Percentiles rank a stretch among this genome's conserved stretches.
phyloP scores from a whole-genome alignment of 2,888 invertebrate genomes.

The Mythimna lalbum region DNA sequence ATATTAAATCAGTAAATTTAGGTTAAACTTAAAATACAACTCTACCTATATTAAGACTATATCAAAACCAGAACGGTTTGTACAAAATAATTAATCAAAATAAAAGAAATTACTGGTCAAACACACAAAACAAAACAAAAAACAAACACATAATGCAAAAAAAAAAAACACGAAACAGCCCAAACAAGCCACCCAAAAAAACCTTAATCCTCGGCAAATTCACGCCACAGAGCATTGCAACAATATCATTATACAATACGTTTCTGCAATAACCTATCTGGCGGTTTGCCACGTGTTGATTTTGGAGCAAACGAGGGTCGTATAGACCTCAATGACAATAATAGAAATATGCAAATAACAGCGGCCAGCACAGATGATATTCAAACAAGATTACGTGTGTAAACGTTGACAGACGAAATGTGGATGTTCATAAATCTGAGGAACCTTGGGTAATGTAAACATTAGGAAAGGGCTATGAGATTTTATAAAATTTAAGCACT shows the following conservation, averaged over 20 bases:
- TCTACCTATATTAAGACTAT: too few relatives aligned
- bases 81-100: background rate
- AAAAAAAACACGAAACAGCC: constrained; percentile 21
- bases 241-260: constrained; percentile 73
- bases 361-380: constrained; percentile 77
- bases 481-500: constrained; percentile 63
- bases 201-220: constrained; percentile 61
- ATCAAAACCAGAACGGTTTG: background rate
- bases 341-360: constrained; percentile 87
- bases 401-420: constrained; percentile 78
- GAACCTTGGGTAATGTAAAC: constrained; percentile 64
- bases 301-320: constrained; percentile 74
- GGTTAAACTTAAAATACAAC: background rate
- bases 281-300: constrained; percentile 76
- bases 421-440: constrained; percentile 74
- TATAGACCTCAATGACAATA: constrained; percentile 75
- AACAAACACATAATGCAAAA: background rate
- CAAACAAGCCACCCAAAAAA: constrained; percentile 32
- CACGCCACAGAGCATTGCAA: constrained; percentile 63
- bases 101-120: background rate
- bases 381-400: constrained; percentile 83
- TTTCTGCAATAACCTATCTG: constrained; percentile 71
- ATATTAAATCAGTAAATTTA: background rate
- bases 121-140: constrained; percentile 6
- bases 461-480: constrained; percentile 60